Percentiles rank a stretch among this genome's conserved stretches.
Conservation (phyloP, 2,888 invertebrate genomes). For the Caenorhabditis becei region DNA sequence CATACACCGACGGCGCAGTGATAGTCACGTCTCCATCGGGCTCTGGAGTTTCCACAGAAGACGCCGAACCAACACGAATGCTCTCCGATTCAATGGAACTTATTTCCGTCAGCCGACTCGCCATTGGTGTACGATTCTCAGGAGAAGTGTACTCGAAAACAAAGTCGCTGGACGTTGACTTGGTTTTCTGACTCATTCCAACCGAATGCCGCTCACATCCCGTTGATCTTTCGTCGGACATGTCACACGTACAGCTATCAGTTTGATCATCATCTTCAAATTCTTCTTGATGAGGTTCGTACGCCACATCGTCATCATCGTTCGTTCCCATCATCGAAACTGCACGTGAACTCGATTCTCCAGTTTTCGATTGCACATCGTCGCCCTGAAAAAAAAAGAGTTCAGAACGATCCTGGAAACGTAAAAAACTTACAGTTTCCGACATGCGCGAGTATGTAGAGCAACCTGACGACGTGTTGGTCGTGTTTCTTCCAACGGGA, state of each 20-base stretch:
- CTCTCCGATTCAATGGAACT: slow-evolving; percentile 1
- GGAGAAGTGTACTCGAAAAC: not conserved
- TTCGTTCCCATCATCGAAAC: no score
- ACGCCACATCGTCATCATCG: no score
- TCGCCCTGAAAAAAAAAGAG: not conserved
- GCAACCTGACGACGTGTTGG: not conserved
- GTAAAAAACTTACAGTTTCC: not conserved
- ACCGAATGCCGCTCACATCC: no score
- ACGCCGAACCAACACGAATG: not conserved
- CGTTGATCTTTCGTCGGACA: no score
- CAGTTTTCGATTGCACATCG: not conserved
- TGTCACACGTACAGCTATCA: no score
- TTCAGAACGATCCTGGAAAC: not conserved
- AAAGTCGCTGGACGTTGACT: no score
- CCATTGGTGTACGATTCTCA: not conserved
- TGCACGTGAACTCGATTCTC: no score
- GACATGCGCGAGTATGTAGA: not conserved
- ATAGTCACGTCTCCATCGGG: not conserved
- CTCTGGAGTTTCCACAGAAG: not conserved
- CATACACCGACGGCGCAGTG: not conserved
- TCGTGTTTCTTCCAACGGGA: not conserved
- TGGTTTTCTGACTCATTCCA: no score
- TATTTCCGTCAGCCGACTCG: not conserved
- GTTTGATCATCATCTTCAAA: no score
- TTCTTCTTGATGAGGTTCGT: no score